Conservation (phyloP, 2,888 invertebrate genomes). For the Balanococcus diminutus region DNA sequence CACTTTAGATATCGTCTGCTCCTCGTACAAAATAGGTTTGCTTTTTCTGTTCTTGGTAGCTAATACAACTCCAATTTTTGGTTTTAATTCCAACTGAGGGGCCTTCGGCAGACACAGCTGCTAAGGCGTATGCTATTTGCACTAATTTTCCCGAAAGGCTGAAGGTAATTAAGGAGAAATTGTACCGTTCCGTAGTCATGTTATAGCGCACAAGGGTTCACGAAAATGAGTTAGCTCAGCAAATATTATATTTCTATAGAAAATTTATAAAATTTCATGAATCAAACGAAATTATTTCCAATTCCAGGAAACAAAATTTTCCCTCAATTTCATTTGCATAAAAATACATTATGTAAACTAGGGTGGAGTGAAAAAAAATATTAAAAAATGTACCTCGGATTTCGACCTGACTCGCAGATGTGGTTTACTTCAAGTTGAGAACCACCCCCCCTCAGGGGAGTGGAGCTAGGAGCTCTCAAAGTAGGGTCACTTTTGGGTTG, state of each 20-base stretch:
- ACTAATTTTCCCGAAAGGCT: constrained; percentile 99
- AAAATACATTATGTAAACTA: too few species aligned
- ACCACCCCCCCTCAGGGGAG: too few species aligned
- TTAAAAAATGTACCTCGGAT: too few species aligned
- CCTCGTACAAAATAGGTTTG: constrained; percentile 94
- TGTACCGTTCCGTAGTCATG: constrained; percentile 95
- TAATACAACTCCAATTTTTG: constrained; percentile 96
- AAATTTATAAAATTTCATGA: background rate
- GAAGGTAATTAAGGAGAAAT: constrained; percentile 89
- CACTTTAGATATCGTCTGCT: constrained; percentile 94
- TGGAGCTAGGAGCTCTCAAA: too few species aligned
- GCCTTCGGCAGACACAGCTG: constrained; percentile 97
- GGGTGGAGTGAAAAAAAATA: too few species aligned
- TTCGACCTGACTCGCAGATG: too few species aligned
- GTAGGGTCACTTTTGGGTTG: too few species aligned
- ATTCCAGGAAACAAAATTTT: too few species aligned
- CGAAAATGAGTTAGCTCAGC: background rate
- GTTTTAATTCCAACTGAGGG: constrained; percentile 99
- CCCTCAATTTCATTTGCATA: too few species aligned
- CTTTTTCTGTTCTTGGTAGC: constrained; percentile 99
- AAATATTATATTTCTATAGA: background rate
- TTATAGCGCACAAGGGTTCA: constrained; percentile 60
- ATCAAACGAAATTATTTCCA: too few species aligned
- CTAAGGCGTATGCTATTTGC: constrained; percentile 99
- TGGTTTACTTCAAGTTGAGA: too few species aligned